These are phyloP conservation scores for Diorhabda sublineata DNA, from an alignment of 1,140 invertebrate genomes.

Conservation along the genomic window DNA sequence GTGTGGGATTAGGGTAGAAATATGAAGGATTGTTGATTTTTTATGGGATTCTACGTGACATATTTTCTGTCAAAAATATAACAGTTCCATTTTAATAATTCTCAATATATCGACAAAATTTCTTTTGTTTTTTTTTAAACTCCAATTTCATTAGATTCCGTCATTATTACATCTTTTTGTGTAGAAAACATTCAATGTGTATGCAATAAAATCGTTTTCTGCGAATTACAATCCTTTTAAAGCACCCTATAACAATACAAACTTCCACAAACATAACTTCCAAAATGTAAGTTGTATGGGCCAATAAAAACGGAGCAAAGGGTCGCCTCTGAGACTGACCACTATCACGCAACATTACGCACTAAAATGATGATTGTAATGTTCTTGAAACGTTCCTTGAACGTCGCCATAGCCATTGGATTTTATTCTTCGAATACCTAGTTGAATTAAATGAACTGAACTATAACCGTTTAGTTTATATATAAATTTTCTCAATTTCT, in stretches of 20 bases:
- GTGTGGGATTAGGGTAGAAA: no score
- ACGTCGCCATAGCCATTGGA: constrained; percentile 10
- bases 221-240: neutral
- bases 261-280: neutral
- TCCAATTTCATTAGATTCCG: no score
- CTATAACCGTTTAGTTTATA: neutral
- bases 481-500: neutral
- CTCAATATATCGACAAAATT: no score
- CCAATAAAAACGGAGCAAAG: constrained; percentile 21
- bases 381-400: constrained; percentile 12
- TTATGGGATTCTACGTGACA: no score
- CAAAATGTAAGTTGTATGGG: neutral
- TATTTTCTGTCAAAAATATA: no score
- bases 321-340: constrained; percentile 9
- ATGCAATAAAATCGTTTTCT: neutral
- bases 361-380: constrained; percentile 24
- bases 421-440: constrained; percentile 14
- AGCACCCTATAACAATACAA: neutral
- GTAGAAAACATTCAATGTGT: neutral
- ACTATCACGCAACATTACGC: constrained; percentile 29
- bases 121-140: no score
- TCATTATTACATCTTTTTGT: no score
- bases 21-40: no score
- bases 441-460: constrained; percentile 16
- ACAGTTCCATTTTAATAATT: no score